Evolutionary conservation across 2,888 invertebrate species (phyloP), one percentile per base, ranked within the genome.

Genomic region (Eupithecia vulgata): DNA sequence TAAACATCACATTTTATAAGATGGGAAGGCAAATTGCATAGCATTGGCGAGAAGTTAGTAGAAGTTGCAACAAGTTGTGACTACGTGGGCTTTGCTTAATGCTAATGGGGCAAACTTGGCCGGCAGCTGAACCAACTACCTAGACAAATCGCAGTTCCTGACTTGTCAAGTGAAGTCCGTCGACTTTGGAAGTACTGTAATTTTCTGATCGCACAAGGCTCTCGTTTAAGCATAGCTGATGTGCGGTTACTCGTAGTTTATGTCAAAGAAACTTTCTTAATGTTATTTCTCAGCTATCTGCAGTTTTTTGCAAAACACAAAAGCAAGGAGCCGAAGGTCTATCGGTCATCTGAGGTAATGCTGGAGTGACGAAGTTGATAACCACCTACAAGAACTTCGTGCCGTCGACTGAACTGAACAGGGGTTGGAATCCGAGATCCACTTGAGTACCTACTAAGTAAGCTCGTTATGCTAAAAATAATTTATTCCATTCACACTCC

Each of bases 61-160:
- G 75, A 83, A 87, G 85, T 87, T 85, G 88, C 89, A 89, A 88
- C 89, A 88, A 88, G 89, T 89, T 87, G 87, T 72, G 83, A 83
- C 82, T 81, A 74, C 76, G 82, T 79, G 82, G 82, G 80, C 76
- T 78, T 73, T 82, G 83, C 84, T 85, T 86, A 85, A 87, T 85
- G 85, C 82, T 89, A 89, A 89, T 87, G 82, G 84, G 76, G 75
- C 78, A 82, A 86, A 87, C 84, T 87, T 87, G 83, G 81, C 82
- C 80, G 71, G 71, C 73, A 67, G 71, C 80, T 79, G 79, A 81
- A 79, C 81, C 80, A 78, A 82, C 77, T 74, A 71, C 75, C 70
- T 78, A 84, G 74, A 71, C 75, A 82, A 83, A 78, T 82, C 82
- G 77, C 76, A 76, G 78, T 77, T 75, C 78, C 76, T 78, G 70